Conservation (phyloP, 2,888 invertebrate species). For the Macropis europaea region DNA sequence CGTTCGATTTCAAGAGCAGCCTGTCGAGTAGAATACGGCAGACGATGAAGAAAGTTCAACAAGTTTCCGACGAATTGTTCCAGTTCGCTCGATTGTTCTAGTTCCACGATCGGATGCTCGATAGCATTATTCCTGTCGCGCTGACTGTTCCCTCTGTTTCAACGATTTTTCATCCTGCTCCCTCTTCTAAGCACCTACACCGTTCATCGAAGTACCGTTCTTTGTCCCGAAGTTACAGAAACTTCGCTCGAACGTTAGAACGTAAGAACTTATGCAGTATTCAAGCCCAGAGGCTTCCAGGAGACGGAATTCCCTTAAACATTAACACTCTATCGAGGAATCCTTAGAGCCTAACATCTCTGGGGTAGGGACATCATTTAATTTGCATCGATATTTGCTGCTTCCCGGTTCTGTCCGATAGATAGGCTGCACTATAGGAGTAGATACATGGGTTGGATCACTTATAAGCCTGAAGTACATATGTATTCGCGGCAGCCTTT, state of each 20-base stretch:
- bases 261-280: neutral
- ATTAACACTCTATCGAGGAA: conserved; percentile 31
- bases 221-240: neutral
- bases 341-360: conserved; percentile 36
- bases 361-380: conserved; percentile 38
- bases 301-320: conserved; percentile 10
- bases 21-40: conserved; percentile 27
- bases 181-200: neutral
- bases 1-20: conserved; percentile 20
- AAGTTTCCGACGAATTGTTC: conserved; percentile 64
- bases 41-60: conserved; percentile 54
- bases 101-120: conserved; percentile 27
- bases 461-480: conserved; percentile 62
- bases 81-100: conserved; percentile 47
- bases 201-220: neutral
- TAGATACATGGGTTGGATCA: conserved; percentile 59
- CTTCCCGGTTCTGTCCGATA: conserved; percentile 31
- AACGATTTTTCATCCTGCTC: neutral
- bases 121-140: neutral
- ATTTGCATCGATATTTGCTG: conserved; percentile 55
- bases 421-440: conserved; percentile 27
- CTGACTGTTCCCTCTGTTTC: neutral
- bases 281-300: neutral
- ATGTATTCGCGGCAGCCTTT: conserved; percentile 67
- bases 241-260: neutral